Conservation (phyloP, 2,888 invertebrate genomes). For the Euzophera pinguis region DNA sequence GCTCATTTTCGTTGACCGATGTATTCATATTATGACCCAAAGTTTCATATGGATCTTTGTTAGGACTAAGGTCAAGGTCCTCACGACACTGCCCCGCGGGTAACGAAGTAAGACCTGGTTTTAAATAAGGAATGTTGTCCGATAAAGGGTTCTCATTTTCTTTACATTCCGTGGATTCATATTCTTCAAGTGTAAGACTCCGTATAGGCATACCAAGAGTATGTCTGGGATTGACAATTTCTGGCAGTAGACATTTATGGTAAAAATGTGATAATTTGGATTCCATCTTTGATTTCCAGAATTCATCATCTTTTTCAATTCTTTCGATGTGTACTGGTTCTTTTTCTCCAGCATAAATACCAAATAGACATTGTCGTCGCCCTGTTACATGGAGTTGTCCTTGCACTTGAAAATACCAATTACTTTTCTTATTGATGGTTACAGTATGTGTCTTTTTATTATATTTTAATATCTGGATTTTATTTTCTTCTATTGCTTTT, state of each 20-base stretch:
- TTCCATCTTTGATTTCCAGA: conserved; percentile 16
- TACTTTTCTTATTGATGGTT: conserved; percentile 16
- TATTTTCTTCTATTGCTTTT: conserved; percentile 14
- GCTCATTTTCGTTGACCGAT: no score
- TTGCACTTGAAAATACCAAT: conserved; percentile 22
- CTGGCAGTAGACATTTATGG: conserved; percentile 22
- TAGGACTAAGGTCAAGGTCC: no score
- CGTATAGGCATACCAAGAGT: conserved; percentile 16
- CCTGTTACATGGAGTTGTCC: conserved; percentile 22
- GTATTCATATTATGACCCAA: no score
- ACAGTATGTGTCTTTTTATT: conserved; percentile 5
- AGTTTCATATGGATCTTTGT: no score
- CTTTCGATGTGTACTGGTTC: conserved; percentile 9
- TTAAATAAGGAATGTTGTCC: no score
- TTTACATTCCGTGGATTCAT: no score
- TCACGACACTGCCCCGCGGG: no score
- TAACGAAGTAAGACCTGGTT: no score
- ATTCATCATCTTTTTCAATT: no score
- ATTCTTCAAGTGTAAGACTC: no score
- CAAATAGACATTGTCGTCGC: conserved; percentile 19
- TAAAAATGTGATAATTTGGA: conserved; percentile 18
- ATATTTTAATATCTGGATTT: conserved; percentile 15
- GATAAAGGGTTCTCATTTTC: no score
- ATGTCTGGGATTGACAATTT: conserved; percentile 17
- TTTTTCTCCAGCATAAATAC: conserved; percentile 22